Percentiles rank a stretch among this genome's conserved stretches.
Evolutionary conservation across 2,888 invertebrate species (phyloP).

Genomic region (Drosophila paramelanica): DNA sequence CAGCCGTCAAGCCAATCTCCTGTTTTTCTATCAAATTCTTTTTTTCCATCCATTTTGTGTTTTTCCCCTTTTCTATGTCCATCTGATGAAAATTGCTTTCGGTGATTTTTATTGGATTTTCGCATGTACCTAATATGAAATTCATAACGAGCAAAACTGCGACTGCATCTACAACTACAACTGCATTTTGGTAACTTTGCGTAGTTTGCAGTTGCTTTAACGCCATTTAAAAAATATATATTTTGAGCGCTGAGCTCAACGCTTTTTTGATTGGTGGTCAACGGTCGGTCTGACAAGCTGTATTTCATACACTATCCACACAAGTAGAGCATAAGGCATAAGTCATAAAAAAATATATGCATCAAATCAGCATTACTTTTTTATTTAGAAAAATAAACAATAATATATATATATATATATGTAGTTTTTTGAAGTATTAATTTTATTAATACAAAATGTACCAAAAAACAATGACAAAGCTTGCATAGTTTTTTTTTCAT

Average conservation of each 20-base stretch:
- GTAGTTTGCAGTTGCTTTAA: slow-evolving; percentile 42
- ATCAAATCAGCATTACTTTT: too few relatives aligned
- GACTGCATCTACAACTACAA: slow-evolving; percentile 36
- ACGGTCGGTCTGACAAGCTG: slow-evolving; percentile 48
- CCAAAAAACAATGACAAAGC: too few relatives aligned
- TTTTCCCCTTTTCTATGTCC: slow-evolving; percentile 19
- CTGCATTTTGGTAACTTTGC: slow-evolving; percentile 19
- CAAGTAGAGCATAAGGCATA: not conserved
- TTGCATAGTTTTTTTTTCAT: too few relatives aligned
- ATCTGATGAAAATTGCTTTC: slow-evolving; percentile 70
- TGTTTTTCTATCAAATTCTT: slow-evolving; percentile 13
- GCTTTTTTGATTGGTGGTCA: slow-evolving; percentile 62
- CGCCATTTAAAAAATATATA: slow-evolving; percentile 53
- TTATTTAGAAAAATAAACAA: too few relatives aligned
- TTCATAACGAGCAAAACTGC: slow-evolving; percentile 66
- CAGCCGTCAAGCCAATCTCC: slow-evolving; percentile 44
- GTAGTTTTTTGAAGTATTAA: too few relatives aligned
- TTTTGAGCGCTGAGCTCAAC: slow-evolving; percentile 55
- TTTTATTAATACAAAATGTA: too few relatives aligned
- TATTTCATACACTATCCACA: slow-evolving; percentile 29
- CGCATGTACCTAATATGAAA: slow-evolving; percentile 72
- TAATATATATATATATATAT: too few relatives aligned
- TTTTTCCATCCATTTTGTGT: slow-evolving; percentile 5
- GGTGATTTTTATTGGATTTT: slow-evolving; percentile 79
- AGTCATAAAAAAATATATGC: not conserved